Evolutionary conservation across 2,888 invertebrate genomes (phyloP).

Genomic region (Craniophora ligustri): DNA sequence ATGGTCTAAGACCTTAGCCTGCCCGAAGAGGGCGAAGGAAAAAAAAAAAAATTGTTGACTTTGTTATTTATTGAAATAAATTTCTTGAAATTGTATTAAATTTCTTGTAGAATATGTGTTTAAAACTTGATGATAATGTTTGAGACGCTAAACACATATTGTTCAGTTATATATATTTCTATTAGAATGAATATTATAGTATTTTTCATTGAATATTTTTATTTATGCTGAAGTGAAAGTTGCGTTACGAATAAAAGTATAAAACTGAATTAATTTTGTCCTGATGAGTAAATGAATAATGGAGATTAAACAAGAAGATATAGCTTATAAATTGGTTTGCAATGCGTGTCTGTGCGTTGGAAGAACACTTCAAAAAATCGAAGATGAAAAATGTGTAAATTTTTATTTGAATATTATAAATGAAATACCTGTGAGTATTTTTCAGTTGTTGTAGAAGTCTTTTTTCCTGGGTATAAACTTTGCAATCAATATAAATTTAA

Average conservation of each 20-base stretch:
- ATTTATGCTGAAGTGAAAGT: constrained; percentile 24
- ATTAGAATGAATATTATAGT: neutral
- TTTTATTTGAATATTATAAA: constrained; percentile 71
- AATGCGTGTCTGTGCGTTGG: constrained; percentile 77
- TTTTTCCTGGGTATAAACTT: too few relatives aligned
- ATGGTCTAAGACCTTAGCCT: too few relatives aligned
- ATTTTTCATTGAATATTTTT: constrained; percentile 1
- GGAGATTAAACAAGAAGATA: constrained; percentile 60
- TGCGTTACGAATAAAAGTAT: neutral
- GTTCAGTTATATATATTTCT: neutral
- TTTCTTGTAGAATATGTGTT: neutral
- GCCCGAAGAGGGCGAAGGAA: too few relatives aligned
- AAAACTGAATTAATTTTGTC: neutral
- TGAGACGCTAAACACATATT: neutral
- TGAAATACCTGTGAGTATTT: constrained; percentile 75
- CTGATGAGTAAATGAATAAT: constrained; percentile 41
- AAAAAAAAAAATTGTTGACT: too few relatives aligned
- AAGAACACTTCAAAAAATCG: constrained; percentile 63
- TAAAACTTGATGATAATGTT: too few relatives aligned
- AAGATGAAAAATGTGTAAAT: constrained; percentile 64
- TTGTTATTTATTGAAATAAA: constrained; percentile 11
- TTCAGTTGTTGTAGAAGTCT: neutral
- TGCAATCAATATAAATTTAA: too few relatives aligned
- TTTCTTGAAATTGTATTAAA: neutral
- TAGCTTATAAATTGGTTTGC: constrained; percentile 68